Evolutionary conservation across 1,140 invertebrate genomes (phyloP).

Genomic region (Nephotettix cincticeps): DNA sequence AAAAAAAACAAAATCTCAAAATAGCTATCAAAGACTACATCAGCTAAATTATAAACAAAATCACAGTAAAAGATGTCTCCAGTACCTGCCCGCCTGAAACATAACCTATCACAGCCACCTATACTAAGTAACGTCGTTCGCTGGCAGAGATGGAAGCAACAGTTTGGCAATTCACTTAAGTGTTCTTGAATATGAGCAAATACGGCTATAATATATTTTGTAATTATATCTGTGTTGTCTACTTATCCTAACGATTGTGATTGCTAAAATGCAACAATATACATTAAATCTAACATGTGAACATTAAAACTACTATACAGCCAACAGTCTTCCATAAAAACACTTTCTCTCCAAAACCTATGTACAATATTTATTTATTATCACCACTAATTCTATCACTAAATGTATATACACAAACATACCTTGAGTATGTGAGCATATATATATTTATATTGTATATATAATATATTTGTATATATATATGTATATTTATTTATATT

Average conservation of each 20-base stretch:
- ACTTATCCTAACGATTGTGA: conserved; percentile 28
- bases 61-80: neutral
- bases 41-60: conserved; percentile 2
- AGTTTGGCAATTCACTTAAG: neutral
- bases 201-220: conserved; percentile 24
- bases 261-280: conserved; percentile 20
- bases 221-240: conserved; percentile 15
- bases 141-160: neutral
- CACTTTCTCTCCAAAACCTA: conserved; percentile 25
- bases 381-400: conserved; percentile 12
- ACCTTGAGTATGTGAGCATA: neutral
- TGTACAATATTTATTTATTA: conserved; percentile 20
- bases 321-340: conserved; percentile 27
- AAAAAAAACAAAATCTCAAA: conserved; percentile 5
- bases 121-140: conserved; percentile 2
- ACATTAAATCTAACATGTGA: conserved; percentile 11
- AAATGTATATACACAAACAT: too few species aligned
- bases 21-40: neutral
- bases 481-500: neutral
- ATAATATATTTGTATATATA: conserved; percentile 18
- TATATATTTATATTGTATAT: conserved; percentile 21
- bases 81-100: neutral
- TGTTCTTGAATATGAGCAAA: conserved; percentile 34
- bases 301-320: conserved; percentile 27
- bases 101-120: conserved; percentile 8